Evolutionary conservation across 1,140 invertebrate species (phyloP).

Genomic region (Drosophila baimaii): DNA sequence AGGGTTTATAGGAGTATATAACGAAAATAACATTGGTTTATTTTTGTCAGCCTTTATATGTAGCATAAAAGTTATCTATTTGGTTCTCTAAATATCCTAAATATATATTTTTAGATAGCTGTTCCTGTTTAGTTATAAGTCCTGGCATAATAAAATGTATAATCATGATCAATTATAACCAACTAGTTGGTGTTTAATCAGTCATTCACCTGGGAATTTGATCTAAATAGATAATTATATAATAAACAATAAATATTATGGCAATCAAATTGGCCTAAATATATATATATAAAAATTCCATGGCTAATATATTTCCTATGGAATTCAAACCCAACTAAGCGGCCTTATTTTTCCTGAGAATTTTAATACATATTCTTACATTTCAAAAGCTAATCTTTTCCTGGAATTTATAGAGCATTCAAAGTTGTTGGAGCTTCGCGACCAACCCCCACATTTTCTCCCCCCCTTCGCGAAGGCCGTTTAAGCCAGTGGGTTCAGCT

Average conservation of each 20-base stretch:
- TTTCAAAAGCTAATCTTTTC: slow-evolving; percentile 7
- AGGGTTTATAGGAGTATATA: not conserved
- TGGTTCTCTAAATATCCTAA: not conserved
- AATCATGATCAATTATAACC: not conserved
- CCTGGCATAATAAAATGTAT: not conserved
- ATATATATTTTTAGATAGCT: not conserved
- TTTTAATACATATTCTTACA: not conserved
- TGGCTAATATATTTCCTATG: not conserved
- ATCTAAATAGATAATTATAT: no score
- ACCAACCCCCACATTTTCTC: not conserved
- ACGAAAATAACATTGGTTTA: not conserved
- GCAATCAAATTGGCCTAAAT: not conserved
- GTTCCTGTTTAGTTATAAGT: not conserved
- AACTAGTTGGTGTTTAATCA: not conserved
- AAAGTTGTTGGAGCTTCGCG: not conserved
- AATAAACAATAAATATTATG: not conserved
- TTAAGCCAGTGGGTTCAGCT: slow-evolving; percentile 46
- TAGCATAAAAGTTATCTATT: not conserved
- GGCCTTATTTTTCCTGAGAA: not conserved
- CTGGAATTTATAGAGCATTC: slow-evolving; percentile 18
- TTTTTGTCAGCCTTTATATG: slow-evolving; percentile 1
- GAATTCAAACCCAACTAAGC: not conserved
- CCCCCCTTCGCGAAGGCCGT: slow-evolving; percentile 6
- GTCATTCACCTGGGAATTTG: not conserved
- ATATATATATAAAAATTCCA: not conserved